These are phyloP conservation scores for Lipotes vexillifer DNA, from an alignment of 2,113 vertebrate genomes.

Conservation along the genomic window DNA sequence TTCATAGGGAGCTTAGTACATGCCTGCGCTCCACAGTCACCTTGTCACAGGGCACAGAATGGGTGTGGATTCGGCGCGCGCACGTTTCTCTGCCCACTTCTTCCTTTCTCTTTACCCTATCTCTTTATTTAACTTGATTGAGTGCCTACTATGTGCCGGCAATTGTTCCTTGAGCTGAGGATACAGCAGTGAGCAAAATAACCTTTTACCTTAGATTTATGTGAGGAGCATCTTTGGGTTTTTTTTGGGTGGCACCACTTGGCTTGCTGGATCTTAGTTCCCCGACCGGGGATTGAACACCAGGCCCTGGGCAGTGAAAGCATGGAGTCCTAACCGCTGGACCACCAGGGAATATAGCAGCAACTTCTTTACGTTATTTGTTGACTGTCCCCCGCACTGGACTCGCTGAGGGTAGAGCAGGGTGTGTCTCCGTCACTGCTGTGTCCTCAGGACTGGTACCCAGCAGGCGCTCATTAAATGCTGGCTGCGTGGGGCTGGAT, in stretches of 20 bases:
- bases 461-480: not conserved
- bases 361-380: not conserved
- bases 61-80: accelerated
- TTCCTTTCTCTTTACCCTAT: not conserved
- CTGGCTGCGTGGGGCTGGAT: not conserved
- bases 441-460: not conserved
- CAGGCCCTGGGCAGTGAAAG: not conserved
- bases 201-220: not conserved
- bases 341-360: not conserved
- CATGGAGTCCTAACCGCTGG: not conserved
- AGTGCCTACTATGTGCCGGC: not conserved
- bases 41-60: not conserved
- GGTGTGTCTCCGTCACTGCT: not conserved
- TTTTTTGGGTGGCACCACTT: not conserved
- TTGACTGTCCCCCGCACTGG: not conserved
- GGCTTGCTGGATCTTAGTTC: not conserved
- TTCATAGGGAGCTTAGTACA: not conserved
- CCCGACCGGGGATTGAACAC: not conserved
- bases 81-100: not conserved
- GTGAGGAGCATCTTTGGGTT: not conserved
- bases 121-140: not conserved
- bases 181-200: not conserved
- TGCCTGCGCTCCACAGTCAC: not conserved
- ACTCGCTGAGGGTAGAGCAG: not conserved
- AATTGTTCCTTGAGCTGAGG: no score